Conservation (phyloP, 2,797 vertebrate genomes). For the Knipowitschia caucasica region DNA sequence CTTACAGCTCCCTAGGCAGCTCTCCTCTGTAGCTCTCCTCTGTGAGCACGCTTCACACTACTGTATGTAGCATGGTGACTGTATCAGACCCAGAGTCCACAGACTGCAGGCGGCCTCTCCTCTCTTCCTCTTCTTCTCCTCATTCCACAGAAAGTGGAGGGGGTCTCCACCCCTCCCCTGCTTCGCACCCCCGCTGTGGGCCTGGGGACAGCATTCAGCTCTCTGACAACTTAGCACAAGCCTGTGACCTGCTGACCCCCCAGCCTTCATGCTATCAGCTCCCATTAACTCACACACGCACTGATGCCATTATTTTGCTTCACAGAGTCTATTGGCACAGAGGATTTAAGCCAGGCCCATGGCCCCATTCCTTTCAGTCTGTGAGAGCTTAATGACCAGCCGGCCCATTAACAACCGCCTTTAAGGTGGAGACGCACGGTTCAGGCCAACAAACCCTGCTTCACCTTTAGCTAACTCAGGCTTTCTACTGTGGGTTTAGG, state of each 20-base stretch:
- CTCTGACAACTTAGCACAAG: constrained; percentile 82
- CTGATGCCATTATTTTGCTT: constrained; percentile 86
- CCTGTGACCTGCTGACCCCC: constrained; percentile 78
- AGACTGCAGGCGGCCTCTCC: constrained; percentile 33
- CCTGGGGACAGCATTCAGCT: constrained; percentile 79
- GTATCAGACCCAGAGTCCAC: constrained; percentile 33
- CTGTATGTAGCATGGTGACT: constrained; percentile 11
- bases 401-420: constrained; percentile 76
- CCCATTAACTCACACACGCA: constrained; percentile 82
- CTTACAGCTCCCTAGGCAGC: constrained; percentile 71
- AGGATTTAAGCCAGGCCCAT: constrained; percentile 76
- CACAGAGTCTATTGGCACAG: constrained; percentile 77
- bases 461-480: constrained; percentile 50
- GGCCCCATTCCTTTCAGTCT: constrained; percentile 79
- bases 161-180: constrained; percentile 57
- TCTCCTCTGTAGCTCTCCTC: constrained; percentile 49
- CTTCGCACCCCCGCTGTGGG: constrained; percentile 62
- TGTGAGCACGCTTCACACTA: constrained; percentile 34
- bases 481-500: constrained; percentile 63
- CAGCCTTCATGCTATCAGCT: constrained; percentile 84
- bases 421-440: constrained; percentile 68
- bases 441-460: constrained; percentile 53
- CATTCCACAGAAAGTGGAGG: constrained; percentile 68
- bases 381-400: constrained; percentile 69
- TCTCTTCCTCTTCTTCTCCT: constrained; percentile 49